Percentiles rank a stretch among this genome's conserved stretches.
Conservation (phyloP, 2,888 invertebrate species). For the Lasioglossum leucozonium region DNA sequence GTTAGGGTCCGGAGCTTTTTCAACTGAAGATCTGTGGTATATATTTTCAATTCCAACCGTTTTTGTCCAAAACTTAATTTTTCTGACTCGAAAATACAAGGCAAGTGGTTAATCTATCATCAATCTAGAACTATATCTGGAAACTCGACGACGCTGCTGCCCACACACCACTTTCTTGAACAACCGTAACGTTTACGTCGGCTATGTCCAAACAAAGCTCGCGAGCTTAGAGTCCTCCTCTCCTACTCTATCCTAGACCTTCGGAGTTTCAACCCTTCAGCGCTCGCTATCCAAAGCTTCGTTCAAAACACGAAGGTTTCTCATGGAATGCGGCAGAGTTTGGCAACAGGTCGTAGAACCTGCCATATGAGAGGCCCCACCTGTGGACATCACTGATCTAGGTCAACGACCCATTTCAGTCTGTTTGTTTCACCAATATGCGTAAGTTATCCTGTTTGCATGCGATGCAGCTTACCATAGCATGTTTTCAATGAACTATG, state of each 20-base stretch:
- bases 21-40: not conserved
- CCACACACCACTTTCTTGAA: not conserved
- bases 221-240: not conserved
- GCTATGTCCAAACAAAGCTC: not conserved
- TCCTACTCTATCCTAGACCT: not conserved
- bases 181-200: not conserved
- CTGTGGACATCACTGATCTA: constrained; percentile 9
- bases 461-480: not conserved
- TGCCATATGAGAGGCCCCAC: constrained; percentile 18
- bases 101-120: not conserved
- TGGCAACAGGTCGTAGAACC: constrained; percentile 18
- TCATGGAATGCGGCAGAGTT: constrained; percentile 6
- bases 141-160: not conserved
- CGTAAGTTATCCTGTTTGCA: not conserved
- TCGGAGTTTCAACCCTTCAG: not conserved
- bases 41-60: not conserved
- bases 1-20: not conserved
- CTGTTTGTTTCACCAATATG: constrained; percentile 4
- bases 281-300: not conserved
- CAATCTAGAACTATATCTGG: not conserved
- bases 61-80: not conserved
- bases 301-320: constrained; percentile 5
- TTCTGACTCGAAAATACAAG: too few relatives aligned
- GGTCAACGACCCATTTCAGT: constrained; percentile 1
- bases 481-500: not conserved